Evolutionary conservation across 2,888 invertebrate species (phyloP), one percentile per base, ranked within the genome.

Genomic region (Stenichneumon culpator): DNA sequence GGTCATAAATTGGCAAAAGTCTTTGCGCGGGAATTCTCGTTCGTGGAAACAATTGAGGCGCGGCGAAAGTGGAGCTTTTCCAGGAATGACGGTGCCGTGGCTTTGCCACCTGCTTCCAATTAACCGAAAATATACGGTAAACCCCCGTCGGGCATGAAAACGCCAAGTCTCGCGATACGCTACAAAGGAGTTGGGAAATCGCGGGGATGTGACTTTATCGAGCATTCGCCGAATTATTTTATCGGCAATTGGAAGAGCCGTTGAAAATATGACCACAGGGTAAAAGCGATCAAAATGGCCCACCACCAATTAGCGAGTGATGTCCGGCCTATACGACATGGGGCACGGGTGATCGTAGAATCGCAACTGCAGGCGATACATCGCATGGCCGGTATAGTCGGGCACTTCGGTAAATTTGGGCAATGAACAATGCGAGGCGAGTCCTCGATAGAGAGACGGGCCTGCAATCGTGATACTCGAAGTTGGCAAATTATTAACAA

Each of bases 401-500:
- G 25, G 54, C 39, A 80, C 77, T 77, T 69, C 44, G 52, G 54
- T 25, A n/a, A 83, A 77, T 83, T 86, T 63, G 3, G 73, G 68
- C 72, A 80, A 73, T 77, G 60, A 86, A 82, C 85, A 85, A 83
- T 84, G 32, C 16, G 47, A 19, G 63, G 69, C 28, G 47, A 79
- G 57, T 39, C 3, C 39, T 68, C 50, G 39, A 36, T 50, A 70
- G 54, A 72, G 77, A 82, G 87, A 84, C 79, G 78, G 81, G 16
- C 25, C 73, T 67, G 79, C 84, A 84, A 87, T 88, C 87, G 86
- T 81, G 87, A 87, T 86, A 85, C 87, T 88, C 89, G 89, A 90
- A 90, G 87, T 89, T 89, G 88, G 91, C 89, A 91, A 91, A 91
- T 91, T 91, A 91, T 91, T 91, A 91, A 91, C 91, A 91, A 91